phyloP scores from a whole-genome alignment of 2,888 invertebrate species.

The Agrypnus murinus region DNA sequence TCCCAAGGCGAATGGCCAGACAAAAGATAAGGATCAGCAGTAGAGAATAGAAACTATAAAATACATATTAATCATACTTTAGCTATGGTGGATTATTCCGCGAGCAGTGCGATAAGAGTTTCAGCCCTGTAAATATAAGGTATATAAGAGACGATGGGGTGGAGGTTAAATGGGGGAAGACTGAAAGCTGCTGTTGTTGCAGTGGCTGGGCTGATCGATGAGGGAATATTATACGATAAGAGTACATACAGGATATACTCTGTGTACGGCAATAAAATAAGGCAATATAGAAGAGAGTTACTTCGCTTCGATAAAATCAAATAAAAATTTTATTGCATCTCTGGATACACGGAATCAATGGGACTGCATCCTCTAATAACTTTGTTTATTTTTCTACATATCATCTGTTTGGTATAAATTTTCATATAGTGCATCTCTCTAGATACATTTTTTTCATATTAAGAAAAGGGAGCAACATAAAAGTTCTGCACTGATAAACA shows the following conservation, averaged over 20 bases:
- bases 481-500: too few species aligned
- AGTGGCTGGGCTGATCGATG: slow-evolving; percentile 54
- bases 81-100: slow-evolving; percentile 65
- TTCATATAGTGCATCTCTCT: too few species aligned
- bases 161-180: slow-evolving; percentile 52
- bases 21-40: slow-evolving; percentile 38
- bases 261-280: slow-evolving; percentile 42
- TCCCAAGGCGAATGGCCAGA: slow-evolving; percentile 21
- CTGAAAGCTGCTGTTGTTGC: slow-evolving; percentile 51
- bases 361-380: slow-evolving; percentile 31
- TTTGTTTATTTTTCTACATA: slow-evolving; percentile 33
- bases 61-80: slow-evolving; percentile 67
- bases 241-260: slow-evolving; percentile 50
- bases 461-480: too few species aligned
- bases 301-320: slow-evolving; percentile 43
- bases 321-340: slow-evolving; percentile 43
- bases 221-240: slow-evolving; percentile 53
- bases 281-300: slow-evolving; percentile 37
- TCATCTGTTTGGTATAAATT: background rate
- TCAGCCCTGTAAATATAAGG: slow-evolving; percentile 56
- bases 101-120: slow-evolving; percentile 64
- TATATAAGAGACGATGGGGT: slow-evolving; percentile 53
- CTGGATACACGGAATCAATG: slow-evolving; percentile 13
- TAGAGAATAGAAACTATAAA: slow-evolving; percentile 59
- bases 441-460: too few species aligned